Evolutionary conservation across 2,888 invertebrate species (phyloP).

Genomic region (Tethea ocularis): DNA sequence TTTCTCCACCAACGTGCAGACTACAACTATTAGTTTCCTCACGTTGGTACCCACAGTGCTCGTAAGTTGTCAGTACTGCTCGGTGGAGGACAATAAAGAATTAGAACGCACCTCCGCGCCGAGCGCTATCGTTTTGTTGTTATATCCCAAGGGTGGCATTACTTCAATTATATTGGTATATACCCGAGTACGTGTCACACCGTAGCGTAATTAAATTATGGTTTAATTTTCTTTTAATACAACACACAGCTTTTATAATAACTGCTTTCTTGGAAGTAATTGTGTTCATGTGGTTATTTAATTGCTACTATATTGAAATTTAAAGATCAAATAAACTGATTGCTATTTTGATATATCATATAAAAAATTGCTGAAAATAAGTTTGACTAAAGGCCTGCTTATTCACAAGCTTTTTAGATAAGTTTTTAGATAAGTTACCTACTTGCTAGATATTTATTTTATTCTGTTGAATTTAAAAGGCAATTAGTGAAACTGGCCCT

Average conservation of each 20-base stretch:
- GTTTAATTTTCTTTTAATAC: background rate
- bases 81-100: conserved; percentile 24
- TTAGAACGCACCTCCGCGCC: conserved; percentile 21
- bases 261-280: too few species aligned
- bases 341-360: too few species aligned
- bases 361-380: too few species aligned
- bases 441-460: too few species aligned
- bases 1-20: conserved; percentile 16
- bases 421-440: too few species aligned
- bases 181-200: background rate
- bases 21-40: conserved; percentile 17
- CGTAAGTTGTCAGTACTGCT: background rate
- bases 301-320: background rate
- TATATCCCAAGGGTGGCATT: conserved; percentile 47
- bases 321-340: too few species aligned
- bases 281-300: background rate
- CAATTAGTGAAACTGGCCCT: too few species aligned
- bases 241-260: background rate
- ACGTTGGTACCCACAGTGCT: conserved; percentile 10
- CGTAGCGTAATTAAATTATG: background rate
- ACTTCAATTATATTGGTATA: conserved; percentile 48
- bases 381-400: too few species aligned
- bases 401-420: too few species aligned
- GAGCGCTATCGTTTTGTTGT: conserved; percentile 31
- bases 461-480: too few species aligned